phyloP scores from a whole-genome alignment of 2,797 vertebrate species.

The Tamandua tetradactyla region DNA sequence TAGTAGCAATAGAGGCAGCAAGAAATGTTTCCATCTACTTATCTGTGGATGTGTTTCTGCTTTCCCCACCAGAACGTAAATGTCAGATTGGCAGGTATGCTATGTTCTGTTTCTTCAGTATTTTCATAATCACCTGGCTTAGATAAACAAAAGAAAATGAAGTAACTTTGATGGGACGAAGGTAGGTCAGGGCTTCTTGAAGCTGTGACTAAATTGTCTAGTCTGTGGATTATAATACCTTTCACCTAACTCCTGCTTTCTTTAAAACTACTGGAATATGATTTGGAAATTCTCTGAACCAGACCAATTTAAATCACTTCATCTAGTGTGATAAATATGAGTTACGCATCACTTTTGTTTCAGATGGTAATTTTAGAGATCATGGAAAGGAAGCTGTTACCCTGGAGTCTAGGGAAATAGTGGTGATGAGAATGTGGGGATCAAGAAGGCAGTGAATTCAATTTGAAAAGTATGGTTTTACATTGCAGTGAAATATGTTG shows the following conservation, averaged over 20 bases:
- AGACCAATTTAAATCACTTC: not conserved
- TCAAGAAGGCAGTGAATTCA: not conserved
- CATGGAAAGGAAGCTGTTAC: not conserved
- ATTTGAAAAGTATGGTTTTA: not conserved
- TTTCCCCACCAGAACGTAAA: not conserved
- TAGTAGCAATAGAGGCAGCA: accelerated
- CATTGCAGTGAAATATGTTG: not conserved
- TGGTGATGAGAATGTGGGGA: not conserved
- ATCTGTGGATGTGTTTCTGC: not conserved
- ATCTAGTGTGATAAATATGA: not conserved
- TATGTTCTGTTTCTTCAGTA: not conserved
- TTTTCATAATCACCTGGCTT: accelerated
- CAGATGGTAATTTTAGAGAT: not conserved
- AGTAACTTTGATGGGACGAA: too few species aligned
- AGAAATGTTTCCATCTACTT: not conserved
- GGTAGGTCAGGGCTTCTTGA: too few species aligned
- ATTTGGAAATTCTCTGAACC: not conserved
- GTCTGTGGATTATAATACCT: not conserved
- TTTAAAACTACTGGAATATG: not conserved
- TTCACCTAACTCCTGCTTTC: not conserved
- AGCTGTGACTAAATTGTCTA: too few species aligned
- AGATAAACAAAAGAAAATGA: not conserved
- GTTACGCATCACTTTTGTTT: not conserved
- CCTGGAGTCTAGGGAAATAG: not conserved
- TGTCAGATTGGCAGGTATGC: not conserved